Base-by-base conservation (phyloP, 1,140 invertebrate species). In the Calycopis cecrops region DNA sequence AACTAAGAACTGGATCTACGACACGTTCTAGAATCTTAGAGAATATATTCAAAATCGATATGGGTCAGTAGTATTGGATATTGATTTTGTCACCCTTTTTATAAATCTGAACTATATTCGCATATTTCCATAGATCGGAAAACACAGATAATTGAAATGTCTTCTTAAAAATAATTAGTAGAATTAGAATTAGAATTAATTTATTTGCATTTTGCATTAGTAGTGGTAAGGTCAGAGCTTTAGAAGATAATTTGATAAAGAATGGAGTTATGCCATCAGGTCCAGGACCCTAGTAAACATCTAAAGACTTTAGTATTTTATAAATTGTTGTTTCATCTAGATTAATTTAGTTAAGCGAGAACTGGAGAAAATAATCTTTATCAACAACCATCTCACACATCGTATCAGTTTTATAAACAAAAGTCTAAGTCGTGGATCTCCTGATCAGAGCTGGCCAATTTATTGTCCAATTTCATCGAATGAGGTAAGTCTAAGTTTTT, bases 201-300 rank as follows among this genome's bases (percentile, higher is more conserved):
- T n/a, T n/a, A n/a, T n/a, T n/a, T n/a, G n/a, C n/a, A n/a, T n/a
- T n/a, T n/a, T n/a, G n/a, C n/a, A 59, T 9, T 10, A 42, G 34
- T 35, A 63, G 18, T 0, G 57, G 57, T 10, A 16, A 48, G 0
- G 49, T 40, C 12, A 63, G 12, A 16, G 37, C 16, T 14, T 37
- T 28, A 14, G n/a, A 34, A 53, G 35, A 47, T 33, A 37, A 56
- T 12, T 37, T 47, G 9, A 63, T 54, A 17, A 63, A 63, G 1
- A 56, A 9, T 8, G 44, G 37, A 7, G 57, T 53, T 8, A 63
- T 53, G 4, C 55, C 57, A 37, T 64, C 62, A 4, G 58, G 62
- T 1, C 62, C 57, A 7, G 60, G 51, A 37, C 55, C 48, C 16
- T 59, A 56, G 33, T 12, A 47, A 34, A 37, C 6, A 33, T 60